Evolutionary conservation across 2,113 vertebrate genomes (phyloP), one percentile per base, ranked within the genome.

Genomic region (Redunca redunca): DNA sequence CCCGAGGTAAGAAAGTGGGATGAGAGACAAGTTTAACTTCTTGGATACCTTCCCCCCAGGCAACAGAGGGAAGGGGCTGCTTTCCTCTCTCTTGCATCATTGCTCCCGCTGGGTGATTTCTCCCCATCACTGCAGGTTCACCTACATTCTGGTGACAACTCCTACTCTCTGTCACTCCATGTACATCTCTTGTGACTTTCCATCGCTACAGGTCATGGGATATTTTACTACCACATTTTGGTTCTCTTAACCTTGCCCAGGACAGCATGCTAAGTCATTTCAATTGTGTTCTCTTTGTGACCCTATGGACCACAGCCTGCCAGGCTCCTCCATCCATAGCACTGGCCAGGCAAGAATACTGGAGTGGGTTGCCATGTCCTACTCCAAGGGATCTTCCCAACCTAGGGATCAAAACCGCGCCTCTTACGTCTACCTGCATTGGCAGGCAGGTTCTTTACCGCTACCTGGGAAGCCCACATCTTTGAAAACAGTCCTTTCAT

Each of bases 401-500:
- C 2, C 71, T 4, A 77, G 71, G 40, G 40, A 43, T 43, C 0
- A 0, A 77, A 77, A 43, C 71, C 0, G 3, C 1, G 6, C 40
- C 71, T 77, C 40, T 26, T 15, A 43, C 6, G 0, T 43, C 71
- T 43, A 77, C 23, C 40, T 15, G 36, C 71, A 26, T 4, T 14
- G 40, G 40, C 40, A 43, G 71, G 67, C 5, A 2, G 40, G 40
- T 43, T 77, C 71, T 77, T 77, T 26, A 77, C 71, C 71, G 26
- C 71, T 15, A 26, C 2, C 40, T 26, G 40, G 40, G 71, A 52
- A 33, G 78, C 78, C 48, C 58, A 62, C 3, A 25, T 23, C 67
- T 97, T 88, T 93, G 28, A 71, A 93, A 91, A 95, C 2, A 88
- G 77, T 33, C 10, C 25, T 25, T 88, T 93, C 43, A 8, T 36